Evolutionary conservation across 1,140 invertebrate genomes (phyloP), one percentile per base, ranked within the genome.

Genomic region (Orchestia grillus): DNA sequence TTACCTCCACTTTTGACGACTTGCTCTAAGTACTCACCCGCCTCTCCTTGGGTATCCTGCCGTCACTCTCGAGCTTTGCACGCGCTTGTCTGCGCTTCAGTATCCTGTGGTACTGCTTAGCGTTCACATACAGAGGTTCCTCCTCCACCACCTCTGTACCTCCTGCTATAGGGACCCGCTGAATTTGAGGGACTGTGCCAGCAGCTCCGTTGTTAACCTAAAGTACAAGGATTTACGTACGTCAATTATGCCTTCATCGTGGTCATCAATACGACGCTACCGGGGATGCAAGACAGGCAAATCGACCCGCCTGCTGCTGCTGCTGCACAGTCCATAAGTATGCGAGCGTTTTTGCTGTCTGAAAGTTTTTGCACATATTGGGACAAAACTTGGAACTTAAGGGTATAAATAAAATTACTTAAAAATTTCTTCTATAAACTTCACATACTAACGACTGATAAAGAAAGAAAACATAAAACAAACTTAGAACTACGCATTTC

Each of bases 41-140:
- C 97, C 99, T 98, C 97, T 99, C 99, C 97, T 99, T 99, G 44
- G 99, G 99, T 97, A 99, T 99, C 97, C 99, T 98, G 45, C 99
- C 99, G 97, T 98, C 98, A 16, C 98, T 98, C 97, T 99, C 99
- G 90, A 99, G 97, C 97, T 99, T 99, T 0, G 99, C 99, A 92
- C 99, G 97, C 0, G 99, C 99, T 97, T 99, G 98, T 96, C 99
- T 97, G 96, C 99, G 97, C 97, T 99, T 99, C 16, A 99, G 97
- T 97, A 99, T 99, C 96, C 99, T 98, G 97, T 99, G 98, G 97
- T 99, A 99, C 97, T 99, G 99, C 97, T 99, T 99, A n/a, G 99
- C 99, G 98, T 99, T 99, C 0, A 99, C 99, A 97, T 99, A 99
- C 16, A 99, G 97, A 0, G 99, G 99, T 97, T 99, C 99, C 97